Percentiles rank a stretch among this genome's conserved stretches.
Conservation (phyloP, 2,113 vertebrate species). For the Grammomys surdaster region DNA sequence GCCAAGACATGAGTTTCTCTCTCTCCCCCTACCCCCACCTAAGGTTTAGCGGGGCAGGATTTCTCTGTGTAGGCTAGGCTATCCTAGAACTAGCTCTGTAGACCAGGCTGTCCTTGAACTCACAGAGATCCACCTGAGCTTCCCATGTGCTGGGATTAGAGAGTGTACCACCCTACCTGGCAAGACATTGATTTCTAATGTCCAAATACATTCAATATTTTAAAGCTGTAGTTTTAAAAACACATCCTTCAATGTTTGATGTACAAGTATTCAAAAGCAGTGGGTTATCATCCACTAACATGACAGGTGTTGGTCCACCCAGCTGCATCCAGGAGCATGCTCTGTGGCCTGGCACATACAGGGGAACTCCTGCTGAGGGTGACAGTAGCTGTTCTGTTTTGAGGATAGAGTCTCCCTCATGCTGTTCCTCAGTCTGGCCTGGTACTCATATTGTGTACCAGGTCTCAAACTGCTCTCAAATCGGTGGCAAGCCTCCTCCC, state of each 20-base stretch:
- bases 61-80: background rate
- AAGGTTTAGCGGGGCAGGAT: background rate
- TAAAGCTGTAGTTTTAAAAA: background rate
- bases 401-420: background rate
- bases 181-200: slow-evolving; percentile 38
- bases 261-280: background rate
- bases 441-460: background rate
- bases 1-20: slow-evolving; percentile 14
- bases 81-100: background rate
- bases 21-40: too few relatives aligned
- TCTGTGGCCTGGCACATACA: too few relatives aligned
- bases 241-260: background rate
- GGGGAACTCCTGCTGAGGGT: too few relatives aligned
- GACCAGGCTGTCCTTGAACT: background rate
- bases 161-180: background rate
- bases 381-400: background rate
- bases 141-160: background rate
- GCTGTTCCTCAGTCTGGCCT: background rate
- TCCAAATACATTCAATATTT: slow-evolving; percentile 17
- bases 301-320: too few relatives aligned
- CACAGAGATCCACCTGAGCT: background rate
- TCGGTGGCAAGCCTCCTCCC: background rate
- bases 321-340: background rate
- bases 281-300: background rate
- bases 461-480: background rate